A percentile compares a stretch with the other conserved stretches of the same genome.
phyloP scores from a whole-genome alignment of 2,797 vertebrate genomes.

The Avahi laniger region DNA sequence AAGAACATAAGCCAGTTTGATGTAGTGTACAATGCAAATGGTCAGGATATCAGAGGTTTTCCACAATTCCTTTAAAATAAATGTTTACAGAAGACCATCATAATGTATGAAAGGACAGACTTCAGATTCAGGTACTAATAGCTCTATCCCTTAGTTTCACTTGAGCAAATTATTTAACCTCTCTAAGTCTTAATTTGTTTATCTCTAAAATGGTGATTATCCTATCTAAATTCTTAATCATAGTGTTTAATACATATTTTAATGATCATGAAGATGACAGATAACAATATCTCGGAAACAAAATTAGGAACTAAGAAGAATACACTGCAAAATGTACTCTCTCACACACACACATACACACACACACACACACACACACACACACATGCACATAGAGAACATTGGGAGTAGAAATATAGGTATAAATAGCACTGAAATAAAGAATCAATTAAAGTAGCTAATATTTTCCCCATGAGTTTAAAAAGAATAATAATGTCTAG shows the following conservation, averaged over 20 bases:
- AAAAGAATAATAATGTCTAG: neutral
- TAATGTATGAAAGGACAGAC: neutral
- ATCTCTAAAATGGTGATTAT: neutral
- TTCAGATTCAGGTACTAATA: neutral
- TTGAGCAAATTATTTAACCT: neutral
- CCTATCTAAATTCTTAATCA: neutral
- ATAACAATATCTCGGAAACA: neutral
- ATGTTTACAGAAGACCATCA: neutral
- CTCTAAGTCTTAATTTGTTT: neutral
- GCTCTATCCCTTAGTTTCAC: neutral
- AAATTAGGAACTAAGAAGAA: neutral
- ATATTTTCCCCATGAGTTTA: neutral
- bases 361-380: neutral
- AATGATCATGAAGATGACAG: neutral
- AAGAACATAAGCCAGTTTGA: neutral
- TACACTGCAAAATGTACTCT: neutral
- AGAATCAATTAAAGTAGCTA: neutral
- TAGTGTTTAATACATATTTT: neutral
- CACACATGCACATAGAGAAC: neutral
- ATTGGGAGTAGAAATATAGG: neutral
- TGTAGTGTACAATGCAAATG: neutral
- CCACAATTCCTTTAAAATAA: neutral
- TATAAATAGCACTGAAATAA: neutral
- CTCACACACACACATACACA: too few relatives aligned
- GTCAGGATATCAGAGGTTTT: neutral